Evolutionary conservation across 2,888 invertebrate species (phyloP).

Genomic region (Dascillus cervinus): DNA sequence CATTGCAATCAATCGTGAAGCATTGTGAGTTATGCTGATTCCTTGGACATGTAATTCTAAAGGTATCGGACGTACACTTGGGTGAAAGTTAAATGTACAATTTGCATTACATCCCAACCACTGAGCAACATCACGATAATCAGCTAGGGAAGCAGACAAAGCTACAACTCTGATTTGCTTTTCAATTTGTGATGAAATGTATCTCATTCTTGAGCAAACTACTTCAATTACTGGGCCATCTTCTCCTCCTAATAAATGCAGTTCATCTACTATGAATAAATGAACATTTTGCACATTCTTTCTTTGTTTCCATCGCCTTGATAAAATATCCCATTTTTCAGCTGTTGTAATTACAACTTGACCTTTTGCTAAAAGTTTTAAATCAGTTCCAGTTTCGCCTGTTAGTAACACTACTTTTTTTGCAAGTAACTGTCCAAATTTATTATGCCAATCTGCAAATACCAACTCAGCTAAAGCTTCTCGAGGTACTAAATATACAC

Average conservation of each 20-base stretch:
- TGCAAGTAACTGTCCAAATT: constrained; percentile 73
- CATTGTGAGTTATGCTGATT: constrained; percentile 96
- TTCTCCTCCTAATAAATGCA: constrained; percentile 84
- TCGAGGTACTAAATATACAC: constrained; percentile 89
- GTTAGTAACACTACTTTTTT: constrained; percentile 87
- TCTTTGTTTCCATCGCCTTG: constrained; percentile 96
- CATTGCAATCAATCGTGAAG: constrained; percentile 94
- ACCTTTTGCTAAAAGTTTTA: constrained; percentile 85
- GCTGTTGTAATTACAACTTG: constrained; percentile 96
- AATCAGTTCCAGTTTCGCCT: constrained; percentile 95
- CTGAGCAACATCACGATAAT: constrained; percentile 90
- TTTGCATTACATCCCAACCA: constrained; percentile 95
- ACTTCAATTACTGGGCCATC: constrained; percentile 92
- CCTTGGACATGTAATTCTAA: constrained; percentile 95
- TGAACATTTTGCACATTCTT: constrained; percentile 97
- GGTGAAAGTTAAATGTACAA: constrained; percentile 97
- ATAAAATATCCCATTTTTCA: constrained; percentile 98
- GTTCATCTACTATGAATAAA: constrained; percentile 92
- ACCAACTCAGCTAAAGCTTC: constrained; percentile 86
- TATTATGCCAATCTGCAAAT: constrained; percentile 86
- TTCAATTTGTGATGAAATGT: constrained; percentile 92
- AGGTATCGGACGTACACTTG: constrained; percentile 91
- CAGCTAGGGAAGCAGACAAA: constrained; percentile 85
- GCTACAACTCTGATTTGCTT: constrained; percentile 89
- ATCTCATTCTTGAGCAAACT: constrained; percentile 86